Evolutionary conservation across 2,113 vertebrate species (phyloP).

Genomic region (Stercorarius parasiticus): DNA sequence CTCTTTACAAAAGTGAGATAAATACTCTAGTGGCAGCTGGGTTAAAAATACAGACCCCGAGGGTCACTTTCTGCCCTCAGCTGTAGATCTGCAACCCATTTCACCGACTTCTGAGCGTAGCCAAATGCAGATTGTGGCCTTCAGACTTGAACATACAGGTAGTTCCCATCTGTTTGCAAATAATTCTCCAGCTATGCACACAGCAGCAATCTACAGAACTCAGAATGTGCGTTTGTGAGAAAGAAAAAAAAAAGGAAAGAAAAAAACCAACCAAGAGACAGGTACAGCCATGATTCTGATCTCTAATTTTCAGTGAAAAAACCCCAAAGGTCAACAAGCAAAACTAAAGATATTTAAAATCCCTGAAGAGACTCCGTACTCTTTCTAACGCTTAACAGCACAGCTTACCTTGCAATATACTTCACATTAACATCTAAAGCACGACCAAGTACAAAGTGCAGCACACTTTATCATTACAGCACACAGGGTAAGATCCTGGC

Average conservation of each 20-base stretch:
- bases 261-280: background rate
- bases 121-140: constrained; percentile 4
- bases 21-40: constrained; percentile 9
- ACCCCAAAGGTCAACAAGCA: background rate
- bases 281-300: background rate
- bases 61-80: constrained; percentile 22
- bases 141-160: background rate
- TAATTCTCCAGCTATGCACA: background rate
- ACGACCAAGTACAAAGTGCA: background rate
- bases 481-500: background rate
- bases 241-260: background rate
- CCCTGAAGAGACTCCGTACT: background rate
- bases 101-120: background rate
- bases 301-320: background rate
- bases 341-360: constrained; percentile 21
- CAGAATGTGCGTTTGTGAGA: background rate
- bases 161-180: background rate
- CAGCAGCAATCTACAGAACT: background rate
- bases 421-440: constrained; percentile 14
- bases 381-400: background rate
- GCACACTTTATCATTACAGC: background rate
- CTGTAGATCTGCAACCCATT: background rate
- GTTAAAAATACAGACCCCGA: constrained; percentile 3
- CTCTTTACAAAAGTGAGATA: constrained; percentile 32
- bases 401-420: background rate